Evolutionary conservation across 1,140 invertebrate genomes (phyloP).

Genomic region (Saxidomus purpurata): DNA sequence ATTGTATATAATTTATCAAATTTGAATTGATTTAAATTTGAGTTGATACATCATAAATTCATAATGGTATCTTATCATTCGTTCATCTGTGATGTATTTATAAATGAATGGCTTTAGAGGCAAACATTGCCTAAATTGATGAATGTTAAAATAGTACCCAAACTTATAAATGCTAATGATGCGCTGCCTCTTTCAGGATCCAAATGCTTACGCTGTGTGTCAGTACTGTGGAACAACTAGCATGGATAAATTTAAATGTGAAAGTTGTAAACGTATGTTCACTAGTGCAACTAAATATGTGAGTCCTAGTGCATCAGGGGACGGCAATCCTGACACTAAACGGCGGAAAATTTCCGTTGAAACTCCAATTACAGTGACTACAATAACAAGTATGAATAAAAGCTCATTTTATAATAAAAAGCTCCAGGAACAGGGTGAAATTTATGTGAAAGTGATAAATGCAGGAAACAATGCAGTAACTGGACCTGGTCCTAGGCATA

Average conservation of each 20-base stretch:
- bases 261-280: conserved; percentile 62
- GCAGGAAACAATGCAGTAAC: neutral
- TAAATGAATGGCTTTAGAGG: too few species aligned
- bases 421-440: conserved; percentile 34
- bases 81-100: too few species aligned
- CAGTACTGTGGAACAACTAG: conserved; percentile 62
- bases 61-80: too few species aligned
- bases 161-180: too few species aligned
- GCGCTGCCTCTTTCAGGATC: conserved; percentile 57
- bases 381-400: conserved; percentile 10
- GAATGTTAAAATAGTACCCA: too few species aligned
- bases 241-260: conserved; percentile 58
- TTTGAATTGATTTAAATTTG: too few species aligned
- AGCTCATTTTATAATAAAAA: conserved; percentile 55
- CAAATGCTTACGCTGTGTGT: conserved; percentile 52
- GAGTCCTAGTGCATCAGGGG: neutral
- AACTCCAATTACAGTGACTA: neutral
- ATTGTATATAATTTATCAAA: too few species aligned
- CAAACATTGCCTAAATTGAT: too few species aligned
- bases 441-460: conserved; percentile 58
- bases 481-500: neutral
- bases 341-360: conserved; percentile 47
- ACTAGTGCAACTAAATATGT: conserved; percentile 57
- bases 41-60: too few species aligned
- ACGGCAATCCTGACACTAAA: conserved; percentile 43